Evolutionary conservation across 2,797 vertebrate genomes (phyloP).

Genomic region (Mormyrus proboscirostris): DNA sequence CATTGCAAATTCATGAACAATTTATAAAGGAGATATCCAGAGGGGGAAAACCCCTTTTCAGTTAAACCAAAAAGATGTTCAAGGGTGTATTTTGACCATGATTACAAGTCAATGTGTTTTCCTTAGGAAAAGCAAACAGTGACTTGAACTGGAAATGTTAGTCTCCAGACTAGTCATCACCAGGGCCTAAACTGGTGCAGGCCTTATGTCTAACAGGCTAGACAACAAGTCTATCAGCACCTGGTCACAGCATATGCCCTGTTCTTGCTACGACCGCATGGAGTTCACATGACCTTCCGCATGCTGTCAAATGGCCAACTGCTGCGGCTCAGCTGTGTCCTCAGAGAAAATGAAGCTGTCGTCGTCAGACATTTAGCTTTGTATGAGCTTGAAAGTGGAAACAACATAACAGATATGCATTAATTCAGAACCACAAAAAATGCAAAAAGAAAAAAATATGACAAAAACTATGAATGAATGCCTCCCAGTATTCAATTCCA

Average conservation of each 20-base stretch:
- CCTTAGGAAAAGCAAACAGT: constrained; percentile 1
- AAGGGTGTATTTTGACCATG: background rate
- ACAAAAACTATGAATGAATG: background rate
- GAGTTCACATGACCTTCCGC: background rate
- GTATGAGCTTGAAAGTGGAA: background rate
- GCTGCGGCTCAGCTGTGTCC: background rate
- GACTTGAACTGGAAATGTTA: constrained; percentile 16
- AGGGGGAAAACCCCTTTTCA: background rate
- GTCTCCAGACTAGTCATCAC: background rate
- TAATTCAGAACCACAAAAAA: background rate
- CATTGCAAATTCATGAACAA: constrained; percentile 8
- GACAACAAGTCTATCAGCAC: background rate
- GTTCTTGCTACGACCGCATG: background rate
- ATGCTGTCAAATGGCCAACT: background rate
- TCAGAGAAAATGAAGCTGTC: background rate
- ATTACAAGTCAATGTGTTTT: constrained; percentile 3
- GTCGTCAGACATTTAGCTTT: background rate
- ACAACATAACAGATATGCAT: background rate
- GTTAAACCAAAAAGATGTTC: constrained; percentile 28
- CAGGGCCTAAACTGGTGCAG: background rate
- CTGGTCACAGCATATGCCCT: background rate
- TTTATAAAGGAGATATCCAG: background rate
- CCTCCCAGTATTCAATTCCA: background rate
- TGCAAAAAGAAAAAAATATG: background rate
- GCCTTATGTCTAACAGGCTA: background rate